Conservation (phyloP, 1,140 invertebrate species). For the Drosophila ogumai region DNA sequence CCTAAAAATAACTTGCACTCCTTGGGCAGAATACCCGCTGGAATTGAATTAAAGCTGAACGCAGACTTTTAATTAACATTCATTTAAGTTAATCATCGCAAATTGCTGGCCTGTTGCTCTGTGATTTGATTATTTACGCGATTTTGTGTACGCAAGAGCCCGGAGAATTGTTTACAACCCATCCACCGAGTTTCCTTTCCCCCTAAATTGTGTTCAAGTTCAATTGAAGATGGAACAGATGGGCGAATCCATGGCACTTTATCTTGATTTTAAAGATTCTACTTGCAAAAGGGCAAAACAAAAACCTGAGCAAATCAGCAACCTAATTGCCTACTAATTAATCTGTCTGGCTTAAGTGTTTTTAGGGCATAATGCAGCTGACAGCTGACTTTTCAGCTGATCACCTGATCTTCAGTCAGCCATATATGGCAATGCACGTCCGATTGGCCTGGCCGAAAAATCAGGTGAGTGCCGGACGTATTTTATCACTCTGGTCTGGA, state of each 20-base stretch:
- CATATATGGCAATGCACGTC: conserved; percentile 2
- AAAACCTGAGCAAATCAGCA: background rate
- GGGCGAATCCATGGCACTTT: background rate
- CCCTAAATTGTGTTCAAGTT: conserved; percentile 4
- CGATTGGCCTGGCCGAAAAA: background rate
- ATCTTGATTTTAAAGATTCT: background rate
- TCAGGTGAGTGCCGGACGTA: background rate
- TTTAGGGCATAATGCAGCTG: conserved; percentile 4
- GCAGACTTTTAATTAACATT: conserved; percentile 15
- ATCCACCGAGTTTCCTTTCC: background rate
- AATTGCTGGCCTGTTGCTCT: conserved; percentile 7
- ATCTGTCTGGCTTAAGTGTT: background rate
- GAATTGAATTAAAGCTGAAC: background rate
- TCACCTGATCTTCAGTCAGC: conserved; percentile 1
- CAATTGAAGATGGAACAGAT: conserved; percentile 1
- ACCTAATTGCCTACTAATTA: background rate
- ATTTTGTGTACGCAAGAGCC: conserved; percentile 4
- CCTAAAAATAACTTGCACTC: background rate
- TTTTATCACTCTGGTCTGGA: background rate
- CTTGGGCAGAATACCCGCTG: background rate
- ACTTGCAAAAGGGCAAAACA: background rate
- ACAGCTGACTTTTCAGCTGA: conserved; percentile 20
- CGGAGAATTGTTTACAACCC: conserved; percentile 14
- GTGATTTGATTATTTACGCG: conserved; percentile 7
- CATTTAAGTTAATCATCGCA: conserved; percentile 19